phyloP scores from a whole-genome alignment of 2,113 vertebrate species.

The Ovibos moschatus region DNA sequence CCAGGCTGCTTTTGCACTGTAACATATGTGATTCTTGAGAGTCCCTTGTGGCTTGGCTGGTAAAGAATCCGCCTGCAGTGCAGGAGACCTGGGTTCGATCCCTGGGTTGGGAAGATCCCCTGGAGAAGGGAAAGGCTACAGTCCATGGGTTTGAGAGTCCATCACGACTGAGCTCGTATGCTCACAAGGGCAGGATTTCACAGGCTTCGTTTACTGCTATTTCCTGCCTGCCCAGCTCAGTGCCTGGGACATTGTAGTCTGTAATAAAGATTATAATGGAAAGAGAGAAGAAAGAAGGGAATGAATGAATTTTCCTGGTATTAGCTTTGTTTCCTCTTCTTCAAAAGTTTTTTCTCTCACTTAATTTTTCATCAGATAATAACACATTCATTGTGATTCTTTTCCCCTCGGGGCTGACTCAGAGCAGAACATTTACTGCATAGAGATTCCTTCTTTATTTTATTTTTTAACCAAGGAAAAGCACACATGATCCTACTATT shows the following conservation, averaged over 20 bases:
- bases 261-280: fast-evolving
- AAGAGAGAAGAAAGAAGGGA: background rate
- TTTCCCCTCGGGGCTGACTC: background rate
- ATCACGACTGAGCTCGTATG: fast-evolving
- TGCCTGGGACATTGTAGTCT: fast-evolving
- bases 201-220: background rate
- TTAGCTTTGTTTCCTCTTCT: background rate
- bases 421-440: background rate
- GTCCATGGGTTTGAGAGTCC: fast-evolving
- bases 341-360: background rate
- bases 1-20: fast-evolving
- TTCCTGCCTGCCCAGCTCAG: fast-evolving
- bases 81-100: fast-evolving
- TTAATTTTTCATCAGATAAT: background rate
- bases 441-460: background rate
- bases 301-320: background rate
- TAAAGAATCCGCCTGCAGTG: fast-evolving
- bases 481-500: background rate
- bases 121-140: background rate
- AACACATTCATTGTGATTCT: background rate
- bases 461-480: background rate
- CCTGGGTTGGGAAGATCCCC: background rate
- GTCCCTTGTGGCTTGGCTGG: fast-evolving
- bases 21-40: fast-evolving
- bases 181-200: fast-evolving